Conservation (phyloP, 2,113 vertebrate genomes). For the Chrysochloris asiatica region DNA sequence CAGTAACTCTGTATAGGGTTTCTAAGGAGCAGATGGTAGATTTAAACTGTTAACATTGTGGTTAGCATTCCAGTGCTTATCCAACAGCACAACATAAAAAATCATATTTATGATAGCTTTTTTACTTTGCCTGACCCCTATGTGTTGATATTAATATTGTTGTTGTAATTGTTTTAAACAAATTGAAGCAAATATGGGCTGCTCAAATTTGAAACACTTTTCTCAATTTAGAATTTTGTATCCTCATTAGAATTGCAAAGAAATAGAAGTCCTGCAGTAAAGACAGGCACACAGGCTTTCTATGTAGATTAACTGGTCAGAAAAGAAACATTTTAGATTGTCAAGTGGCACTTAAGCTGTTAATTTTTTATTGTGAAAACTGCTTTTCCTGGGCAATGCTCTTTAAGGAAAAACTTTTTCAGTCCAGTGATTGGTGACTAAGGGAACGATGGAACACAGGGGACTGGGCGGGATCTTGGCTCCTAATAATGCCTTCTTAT, state of each 20-base stretch:
- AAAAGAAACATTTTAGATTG: conserved; percentile 75
- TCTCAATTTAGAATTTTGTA: conserved; percentile 42
- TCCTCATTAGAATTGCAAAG: conserved; percentile 49
- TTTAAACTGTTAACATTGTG: too few species aligned
- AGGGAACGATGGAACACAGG: conserved; percentile 71
- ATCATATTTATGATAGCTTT: background rate
- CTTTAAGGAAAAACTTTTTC: conserved; percentile 70
- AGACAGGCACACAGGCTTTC: conserved; percentile 30
- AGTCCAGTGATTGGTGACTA: conserved; percentile 73
- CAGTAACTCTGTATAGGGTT: too few species aligned
- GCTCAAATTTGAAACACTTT: conserved; percentile 42
- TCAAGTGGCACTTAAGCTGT: conserved; percentile 70
- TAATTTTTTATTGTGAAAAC: conserved; percentile 68
- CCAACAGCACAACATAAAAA: background rate
- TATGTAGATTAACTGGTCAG: conserved; percentile 68
- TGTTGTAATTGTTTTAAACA: conserved; percentile 58
- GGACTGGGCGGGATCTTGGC: conserved; percentile 74
- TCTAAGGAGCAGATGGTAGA: too few species aligned
- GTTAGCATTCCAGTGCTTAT: too few species aligned
- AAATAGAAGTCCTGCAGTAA: conserved; percentile 8
- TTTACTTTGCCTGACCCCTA: background rate
- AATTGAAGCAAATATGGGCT: conserved; percentile 20
- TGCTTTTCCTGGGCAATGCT: conserved; percentile 63
- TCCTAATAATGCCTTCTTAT: conserved; percentile 69
- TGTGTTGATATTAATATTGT: conserved; percentile 30